Evolutionary conservation across 1,140 invertebrate species (phyloP).

Genomic region (Eumeta japonica): DNA sequence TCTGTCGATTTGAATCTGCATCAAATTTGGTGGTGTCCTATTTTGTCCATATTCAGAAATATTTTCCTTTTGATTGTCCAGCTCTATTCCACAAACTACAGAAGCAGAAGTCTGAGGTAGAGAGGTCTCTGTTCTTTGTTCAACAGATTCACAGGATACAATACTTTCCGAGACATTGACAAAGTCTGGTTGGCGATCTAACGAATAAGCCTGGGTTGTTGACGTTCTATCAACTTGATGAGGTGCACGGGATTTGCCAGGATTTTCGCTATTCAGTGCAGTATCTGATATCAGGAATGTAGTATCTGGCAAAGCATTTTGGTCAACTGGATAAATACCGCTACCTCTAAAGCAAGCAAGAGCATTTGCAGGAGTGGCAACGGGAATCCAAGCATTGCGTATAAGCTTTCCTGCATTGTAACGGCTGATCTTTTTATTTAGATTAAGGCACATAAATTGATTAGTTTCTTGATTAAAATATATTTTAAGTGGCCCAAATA

Average conservation of each 20-base stretch:
- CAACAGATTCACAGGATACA: too few species aligned
- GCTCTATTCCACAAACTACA: too few species aligned
- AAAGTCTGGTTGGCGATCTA: too few species aligned
- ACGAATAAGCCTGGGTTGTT: constrained; percentile 4
- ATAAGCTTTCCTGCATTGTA: constrained; percentile 16
- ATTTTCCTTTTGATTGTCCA: too few species aligned
- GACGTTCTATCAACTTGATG: constrained; percentile 5
- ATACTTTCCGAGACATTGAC: too few species aligned
- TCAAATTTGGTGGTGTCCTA: constrained; percentile 9
- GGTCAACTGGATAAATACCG: constrained; percentile 21
- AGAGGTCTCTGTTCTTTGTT: constrained; percentile 8
- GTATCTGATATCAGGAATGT: constrained; percentile 12
- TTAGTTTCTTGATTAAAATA: too few species aligned
- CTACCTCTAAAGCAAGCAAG: constrained; percentile 16
- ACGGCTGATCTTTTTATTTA: constrained; percentile 16
- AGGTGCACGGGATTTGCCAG: too few species aligned
- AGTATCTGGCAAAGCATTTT: constrained; percentile 13
- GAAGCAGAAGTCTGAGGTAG: constrained; percentile 11
- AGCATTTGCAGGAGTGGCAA: constrained; percentile 18
- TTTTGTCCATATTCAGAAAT: constrained; percentile 6
- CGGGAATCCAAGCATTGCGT: constrained; percentile 19
- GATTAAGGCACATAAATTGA: constrained; percentile 16
- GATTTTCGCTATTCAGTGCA: constrained; percentile 7
- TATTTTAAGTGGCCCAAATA: constrained; percentile 28
- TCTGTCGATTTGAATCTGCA: constrained; percentile 8